Evolutionary conservation across 2,888 invertebrate species (phyloP).

Genomic region (Polydrusus tereticollis): DNA sequence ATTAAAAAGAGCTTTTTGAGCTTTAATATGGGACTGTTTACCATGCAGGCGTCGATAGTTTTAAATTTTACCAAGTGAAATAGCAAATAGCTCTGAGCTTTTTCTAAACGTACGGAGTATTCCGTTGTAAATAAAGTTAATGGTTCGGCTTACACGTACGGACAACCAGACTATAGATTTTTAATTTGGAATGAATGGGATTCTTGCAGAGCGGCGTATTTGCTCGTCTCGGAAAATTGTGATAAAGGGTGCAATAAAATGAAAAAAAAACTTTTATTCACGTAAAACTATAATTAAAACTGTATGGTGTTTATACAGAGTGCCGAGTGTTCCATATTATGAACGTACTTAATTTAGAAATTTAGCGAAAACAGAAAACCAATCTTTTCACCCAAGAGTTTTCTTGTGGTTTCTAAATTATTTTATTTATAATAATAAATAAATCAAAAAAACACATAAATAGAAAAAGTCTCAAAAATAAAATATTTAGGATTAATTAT

Average conservation of each 20-base stretch:
- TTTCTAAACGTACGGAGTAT: neutral
- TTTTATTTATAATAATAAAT: no score
- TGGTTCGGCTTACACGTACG: neutral
- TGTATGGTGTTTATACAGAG: no score
- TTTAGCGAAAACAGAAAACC: no score
- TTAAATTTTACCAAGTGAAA: no score
- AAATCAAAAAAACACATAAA: no score
- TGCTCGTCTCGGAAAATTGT: conserved; percentile 14
- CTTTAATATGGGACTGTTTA: neutral
- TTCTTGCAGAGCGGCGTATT: conserved; percentile 5
- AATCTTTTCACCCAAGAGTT: no score
- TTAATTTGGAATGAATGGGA: conserved; percentile 8
- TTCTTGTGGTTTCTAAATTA: no score
- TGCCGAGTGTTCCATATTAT: no score
- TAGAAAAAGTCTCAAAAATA: no score
- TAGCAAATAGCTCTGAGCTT: no score
- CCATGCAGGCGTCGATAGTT: neutral
- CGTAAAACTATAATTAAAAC: neutral
- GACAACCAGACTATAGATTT: neutral
- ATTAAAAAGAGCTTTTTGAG: neutral
- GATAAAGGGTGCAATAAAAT: conserved; percentile 9
- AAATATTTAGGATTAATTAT: no score
- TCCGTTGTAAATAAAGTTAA: neutral
- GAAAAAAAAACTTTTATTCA: neutral
- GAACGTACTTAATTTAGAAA: no score